phyloP scores from a whole-genome alignment of 2,888 invertebrate genomes.

The Cheilosia variabilis region DNA sequence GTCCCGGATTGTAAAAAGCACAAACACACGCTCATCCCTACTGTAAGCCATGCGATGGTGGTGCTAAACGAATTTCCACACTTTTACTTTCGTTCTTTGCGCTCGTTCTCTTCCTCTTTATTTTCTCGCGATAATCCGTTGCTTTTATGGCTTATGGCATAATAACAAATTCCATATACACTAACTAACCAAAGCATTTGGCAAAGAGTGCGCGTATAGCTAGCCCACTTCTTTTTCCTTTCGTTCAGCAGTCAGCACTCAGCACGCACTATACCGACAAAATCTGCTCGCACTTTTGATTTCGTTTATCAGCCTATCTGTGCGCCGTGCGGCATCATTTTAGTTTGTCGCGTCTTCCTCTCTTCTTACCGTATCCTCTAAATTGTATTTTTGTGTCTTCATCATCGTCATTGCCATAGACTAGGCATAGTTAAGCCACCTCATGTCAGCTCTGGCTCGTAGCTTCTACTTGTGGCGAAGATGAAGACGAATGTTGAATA shows the following conservation, averaged over 20 bases:
- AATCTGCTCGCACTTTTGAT: slow-evolving; percentile 60
- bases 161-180: slow-evolving; percentile 67
- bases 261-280: slow-evolving; percentile 11
- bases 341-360: slow-evolving; percentile 6
- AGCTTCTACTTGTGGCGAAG: slow-evolving; percentile 34
- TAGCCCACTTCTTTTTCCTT: slow-evolving; percentile 47
- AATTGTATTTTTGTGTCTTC: slow-evolving; percentile 41
- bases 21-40: background rate
- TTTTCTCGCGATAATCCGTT: slow-evolving; percentile 41
- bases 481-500: slow-evolving; percentile 44
- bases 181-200: slow-evolving; percentile 40
- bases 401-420: slow-evolving; percentile 13
- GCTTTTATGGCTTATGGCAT: slow-evolving; percentile 60
- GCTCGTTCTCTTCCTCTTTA: slow-evolving; percentile 35
- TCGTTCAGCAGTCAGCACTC: slow-evolving; percentile 20
- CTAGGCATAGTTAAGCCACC: slow-evolving; percentile 48
- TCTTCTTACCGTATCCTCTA: slow-evolving; percentile 9
- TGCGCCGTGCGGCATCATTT: slow-evolving; percentile 38
- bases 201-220: background rate
- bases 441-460: slow-evolving; percentile 51
- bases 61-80: slow-evolving; percentile 63
- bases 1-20: background rate
- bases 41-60: slow-evolving; percentile 10
- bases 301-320: slow-evolving; percentile 68
- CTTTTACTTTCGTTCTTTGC: slow-evolving; percentile 69